Conservation (phyloP, 1,140 invertebrate species). For the Drosophila kikkawai region DNA sequence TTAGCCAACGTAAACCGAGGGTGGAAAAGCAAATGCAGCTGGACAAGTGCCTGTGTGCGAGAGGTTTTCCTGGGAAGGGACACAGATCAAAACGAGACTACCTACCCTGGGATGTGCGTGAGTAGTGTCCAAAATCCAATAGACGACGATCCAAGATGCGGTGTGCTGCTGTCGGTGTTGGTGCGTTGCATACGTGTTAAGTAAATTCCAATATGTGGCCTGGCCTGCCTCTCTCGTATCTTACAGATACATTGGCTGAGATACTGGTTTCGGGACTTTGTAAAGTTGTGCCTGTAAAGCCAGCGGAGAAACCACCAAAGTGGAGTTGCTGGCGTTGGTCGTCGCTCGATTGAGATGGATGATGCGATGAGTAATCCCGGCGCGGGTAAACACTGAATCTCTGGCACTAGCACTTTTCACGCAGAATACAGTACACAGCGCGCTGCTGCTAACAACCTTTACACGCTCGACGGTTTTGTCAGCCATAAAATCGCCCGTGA, state of each 20-base stretch:
- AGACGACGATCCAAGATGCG: conserved; percentile 32
- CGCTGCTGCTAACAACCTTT: conserved; percentile 70
- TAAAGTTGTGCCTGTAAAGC: conserved; percentile 57
- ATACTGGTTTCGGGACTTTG: conserved; percentile 77
- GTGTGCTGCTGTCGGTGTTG: conserved; percentile 20
- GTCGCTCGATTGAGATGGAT: conserved; percentile 5
- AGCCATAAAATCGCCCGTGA: conserved; percentile 51
- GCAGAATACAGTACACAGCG: conserved; percentile 26
- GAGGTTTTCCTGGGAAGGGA: conserved; percentile 54
- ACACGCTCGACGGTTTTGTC: conserved; percentile 68
- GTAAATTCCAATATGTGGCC: conserved; percentile 80
- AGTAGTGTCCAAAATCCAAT: conserved; percentile 67
- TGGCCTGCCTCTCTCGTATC: conserved; percentile 58
- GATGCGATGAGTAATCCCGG: conserved; percentile 57
- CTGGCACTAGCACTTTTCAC: conserved; percentile 49
- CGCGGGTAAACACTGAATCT: conserved; percentile 34
- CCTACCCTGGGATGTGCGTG: conserved; percentile 57
- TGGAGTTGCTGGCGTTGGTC: conserved; percentile 35
- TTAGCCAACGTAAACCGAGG: conserved; percentile 31
- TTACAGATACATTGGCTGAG: conserved; percentile 78
- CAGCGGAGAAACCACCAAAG: conserved; percentile 36
- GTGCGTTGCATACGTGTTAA: conserved; percentile 74
- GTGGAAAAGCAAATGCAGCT: conserved; percentile 57
- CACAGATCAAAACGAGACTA: conserved; percentile 35
- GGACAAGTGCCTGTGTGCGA: conserved; percentile 35